These are phyloP conservation scores for Phallusia fumigata DNA, from an alignment of 23 tunicate genomes.

Conservation along the genomic window DNA sequence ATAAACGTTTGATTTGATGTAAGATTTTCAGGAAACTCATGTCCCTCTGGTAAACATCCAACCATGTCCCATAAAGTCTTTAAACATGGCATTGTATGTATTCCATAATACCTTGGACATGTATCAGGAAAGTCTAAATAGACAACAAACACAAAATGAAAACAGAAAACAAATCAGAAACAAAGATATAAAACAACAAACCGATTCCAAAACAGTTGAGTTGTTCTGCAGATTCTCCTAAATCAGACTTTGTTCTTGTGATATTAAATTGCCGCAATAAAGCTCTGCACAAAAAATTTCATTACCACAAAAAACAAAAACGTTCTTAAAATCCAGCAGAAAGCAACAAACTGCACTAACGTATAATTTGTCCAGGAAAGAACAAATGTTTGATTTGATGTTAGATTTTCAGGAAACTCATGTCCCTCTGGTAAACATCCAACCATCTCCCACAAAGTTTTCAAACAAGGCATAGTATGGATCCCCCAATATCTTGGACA, in stretches of 20 bases:
- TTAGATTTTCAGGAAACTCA: too few relatives aligned
- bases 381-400: too few relatives aligned
- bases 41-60: neutral
- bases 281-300: too few relatives aligned
- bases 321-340: too few relatives aligned
- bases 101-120: neutral
- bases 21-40: neutral
- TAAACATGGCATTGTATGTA: neutral
- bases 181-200: neutral
- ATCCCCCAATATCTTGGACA: too few relatives aligned
- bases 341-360: too few relatives aligned
- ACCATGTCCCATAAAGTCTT: neutral
- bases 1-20: neutral
- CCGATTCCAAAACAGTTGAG: slow-evolving; percentile 1
- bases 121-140: neutral
- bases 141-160: neutral
- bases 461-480: too few relatives aligned
- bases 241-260: neutral
- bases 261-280: neutral
- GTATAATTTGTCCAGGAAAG: too few relatives aligned
- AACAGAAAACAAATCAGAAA: neutral
- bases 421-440: too few relatives aligned
- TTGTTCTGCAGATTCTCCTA: neutral
- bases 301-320: too few relatives aligned
- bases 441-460: too few relatives aligned